Percentiles rank a stretch among this genome's conserved stretches.
Evolutionary conservation across 1,140 invertebrate genomes (phyloP).

Genomic region (Nomia melanderi): DNA sequence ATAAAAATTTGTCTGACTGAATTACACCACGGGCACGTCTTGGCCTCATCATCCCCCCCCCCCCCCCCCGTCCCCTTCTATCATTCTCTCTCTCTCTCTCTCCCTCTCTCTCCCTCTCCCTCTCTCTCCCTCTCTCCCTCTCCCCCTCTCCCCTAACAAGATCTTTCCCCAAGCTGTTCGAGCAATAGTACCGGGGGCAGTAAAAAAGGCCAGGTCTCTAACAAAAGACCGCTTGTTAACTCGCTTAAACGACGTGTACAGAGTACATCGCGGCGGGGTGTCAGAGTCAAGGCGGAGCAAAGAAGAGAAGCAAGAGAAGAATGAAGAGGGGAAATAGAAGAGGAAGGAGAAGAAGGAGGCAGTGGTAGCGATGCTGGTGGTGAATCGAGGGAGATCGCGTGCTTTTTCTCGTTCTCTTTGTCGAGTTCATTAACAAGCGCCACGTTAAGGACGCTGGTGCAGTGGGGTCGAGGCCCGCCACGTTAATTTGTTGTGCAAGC

Average conservation of each 20-base stretch:
- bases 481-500: conserved; percentile 56
- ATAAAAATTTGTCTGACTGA: conserved; percentile 35
- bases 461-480: conserved; percentile 41
- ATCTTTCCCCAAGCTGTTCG: conserved; percentile 12
- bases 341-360: background rate
- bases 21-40: conserved; percentile 17
- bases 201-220: conserved; percentile 38
- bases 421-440: conserved; percentile 56
- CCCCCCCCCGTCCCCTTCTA: too few relatives aligned
- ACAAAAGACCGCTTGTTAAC: conserved; percentile 51
- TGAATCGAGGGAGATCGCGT: conserved; percentile 46
- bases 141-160: conserved; percentile 3
- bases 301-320: background rate
- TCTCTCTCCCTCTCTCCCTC: conserved; percentile 12
- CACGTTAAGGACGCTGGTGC: conserved; percentile 43
- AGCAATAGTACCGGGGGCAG: conserved; percentile 35
- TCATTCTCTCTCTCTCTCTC: conserved; percentile 15
- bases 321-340: too few relatives aligned
- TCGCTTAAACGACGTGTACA: conserved; percentile 47
- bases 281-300: conserved; percentile 19
- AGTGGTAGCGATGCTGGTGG: background rate
- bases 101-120: too few relatives aligned
- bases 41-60: too few relatives aligned
- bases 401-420: conserved; percentile 47
- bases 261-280: conserved; percentile 44